Percentiles rank a stretch among this genome's conserved stretches.
Conservation (phyloP, 2,797 vertebrate genomes). For the Hyperoplus immaculatus region DNA sequence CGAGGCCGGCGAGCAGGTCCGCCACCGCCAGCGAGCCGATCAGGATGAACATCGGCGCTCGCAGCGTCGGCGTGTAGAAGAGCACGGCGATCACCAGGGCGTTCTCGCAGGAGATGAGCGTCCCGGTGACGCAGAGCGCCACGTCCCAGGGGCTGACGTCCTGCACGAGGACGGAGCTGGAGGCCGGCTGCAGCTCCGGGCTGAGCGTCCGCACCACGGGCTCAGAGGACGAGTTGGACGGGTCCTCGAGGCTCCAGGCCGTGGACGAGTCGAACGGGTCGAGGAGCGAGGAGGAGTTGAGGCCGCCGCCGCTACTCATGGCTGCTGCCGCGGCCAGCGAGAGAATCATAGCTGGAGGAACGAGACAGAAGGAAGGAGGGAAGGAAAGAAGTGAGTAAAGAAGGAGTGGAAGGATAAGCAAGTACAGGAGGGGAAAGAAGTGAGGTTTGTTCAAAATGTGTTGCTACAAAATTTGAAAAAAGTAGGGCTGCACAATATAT, state of each 20-base stretch:
- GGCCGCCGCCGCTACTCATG: conserved; percentile 83
- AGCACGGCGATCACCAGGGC: conserved; percentile 92
- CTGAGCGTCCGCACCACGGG: conserved; percentile 58
- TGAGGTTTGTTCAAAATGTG: neutral
- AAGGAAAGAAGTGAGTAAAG: neutral
- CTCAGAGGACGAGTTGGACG: conserved; percentile 72
- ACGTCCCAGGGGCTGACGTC: conserved; percentile 92
- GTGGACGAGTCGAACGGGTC: conserved; percentile 73
- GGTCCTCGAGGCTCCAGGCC: conserved; percentile 78
- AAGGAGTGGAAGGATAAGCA: neutral
- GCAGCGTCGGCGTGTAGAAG: conserved; percentile 90
- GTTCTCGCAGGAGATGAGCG: conserved; percentile 92
- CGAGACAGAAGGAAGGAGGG: neutral
- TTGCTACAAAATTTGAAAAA: conserved; percentile 1
- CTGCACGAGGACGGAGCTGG: conserved; percentile 27
- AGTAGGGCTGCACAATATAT: neutral
- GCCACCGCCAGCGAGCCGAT: conserved; percentile 92
- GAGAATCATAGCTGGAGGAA: conserved; percentile 87
- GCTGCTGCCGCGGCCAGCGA: conserved; percentile 84
- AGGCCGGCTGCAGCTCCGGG: conserved; percentile 65
- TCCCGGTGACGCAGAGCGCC: conserved; percentile 91
- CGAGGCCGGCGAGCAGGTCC: conserved; percentile 90
- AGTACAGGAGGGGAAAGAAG: neutral
- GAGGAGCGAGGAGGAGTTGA: conserved; percentile 74
- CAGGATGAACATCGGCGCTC: conserved; percentile 91